These are phyloP conservation scores for Montipora efflorescens DNA, from an alignment of 64 coral and sea anemone genomes.

Conservation along the genomic window DNA sequence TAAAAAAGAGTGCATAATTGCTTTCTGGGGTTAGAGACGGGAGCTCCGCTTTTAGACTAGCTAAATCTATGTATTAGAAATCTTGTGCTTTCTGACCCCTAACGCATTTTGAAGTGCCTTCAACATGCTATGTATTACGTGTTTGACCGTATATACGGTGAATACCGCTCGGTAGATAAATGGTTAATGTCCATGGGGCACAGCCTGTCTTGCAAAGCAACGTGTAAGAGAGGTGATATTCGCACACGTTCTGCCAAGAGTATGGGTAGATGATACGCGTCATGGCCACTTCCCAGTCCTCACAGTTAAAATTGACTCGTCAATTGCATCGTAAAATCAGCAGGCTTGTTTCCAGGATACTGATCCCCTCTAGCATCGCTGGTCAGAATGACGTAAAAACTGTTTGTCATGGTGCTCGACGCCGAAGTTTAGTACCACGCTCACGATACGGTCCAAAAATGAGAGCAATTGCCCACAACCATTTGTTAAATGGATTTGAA, in stretches of 20 bases:
- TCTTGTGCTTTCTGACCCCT: neutral
- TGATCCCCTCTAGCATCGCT: neutral
- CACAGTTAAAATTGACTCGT: neutral
- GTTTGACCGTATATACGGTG: neutral
- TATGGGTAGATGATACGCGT: neutral
- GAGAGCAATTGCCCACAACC: neutral
- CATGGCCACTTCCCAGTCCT: conserved; percentile 6
- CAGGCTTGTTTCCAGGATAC: neutral
- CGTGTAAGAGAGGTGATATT: neutral
- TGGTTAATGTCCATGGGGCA: neutral
- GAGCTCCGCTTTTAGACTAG: too few species aligned
- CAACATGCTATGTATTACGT: neutral
- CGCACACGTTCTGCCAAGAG: neutral
- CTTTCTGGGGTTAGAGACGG: too few species aligned
- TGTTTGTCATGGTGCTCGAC: conserved; percentile 1
- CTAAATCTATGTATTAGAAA: too few species aligned
- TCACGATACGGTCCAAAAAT: neutral
- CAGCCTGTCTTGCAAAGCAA: neutral
- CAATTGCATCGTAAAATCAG: neutral
- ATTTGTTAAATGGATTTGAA: conserved; percentile 9
- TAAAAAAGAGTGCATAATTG: too few species aligned
- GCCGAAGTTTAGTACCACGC: neutral
- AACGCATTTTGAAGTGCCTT: neutral
- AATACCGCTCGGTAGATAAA: conserved; percentile 31
- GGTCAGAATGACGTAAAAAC: neutral